Percentiles rank a stretch among this genome's conserved stretches.
phyloP scores from a whole-genome alignment of 2,797 vertebrate species.

The Lagodon rhomboides region DNA sequence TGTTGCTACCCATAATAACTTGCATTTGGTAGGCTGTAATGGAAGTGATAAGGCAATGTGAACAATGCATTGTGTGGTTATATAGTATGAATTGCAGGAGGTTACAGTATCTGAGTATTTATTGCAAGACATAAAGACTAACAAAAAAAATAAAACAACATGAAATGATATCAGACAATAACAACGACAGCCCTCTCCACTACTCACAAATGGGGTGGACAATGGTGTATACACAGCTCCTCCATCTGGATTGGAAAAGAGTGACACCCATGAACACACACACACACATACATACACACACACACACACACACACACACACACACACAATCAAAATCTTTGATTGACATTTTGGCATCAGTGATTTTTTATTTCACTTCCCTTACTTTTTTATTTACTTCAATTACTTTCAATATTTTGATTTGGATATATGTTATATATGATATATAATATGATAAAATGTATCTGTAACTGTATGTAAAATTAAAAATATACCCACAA shows the following conservation, averaged over 20 bases:
- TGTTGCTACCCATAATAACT: conserved; percentile 39
- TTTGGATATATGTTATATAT: background rate
- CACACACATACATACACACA: background rate
- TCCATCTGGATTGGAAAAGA: conserved; percentile 76
- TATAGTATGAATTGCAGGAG: conserved; percentile 2
- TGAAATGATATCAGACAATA: background rate
- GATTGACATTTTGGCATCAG: background rate
- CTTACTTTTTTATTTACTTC: background rate
- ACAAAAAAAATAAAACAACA: conserved; percentile 1
- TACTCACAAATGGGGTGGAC: conserved; percentile 28
- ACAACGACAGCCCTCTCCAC: background rate
- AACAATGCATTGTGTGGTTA: conserved; percentile 28
- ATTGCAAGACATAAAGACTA: conserved; percentile 15
- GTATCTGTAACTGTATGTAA: too few relatives aligned
- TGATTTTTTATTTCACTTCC: background rate
- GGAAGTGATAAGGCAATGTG: conserved; percentile 35
- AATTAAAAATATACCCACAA: background rate
- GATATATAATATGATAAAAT: too few relatives aligned
- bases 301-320: background rate
- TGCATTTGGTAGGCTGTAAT: conserved; percentile 38
- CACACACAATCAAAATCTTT: background rate
- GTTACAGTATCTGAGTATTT: conserved; percentile 14
- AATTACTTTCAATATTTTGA: background rate
- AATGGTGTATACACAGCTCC: conserved; percentile 80
- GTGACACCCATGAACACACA: conserved; percentile 42